These are phyloP conservation scores for Zonotrichia leucophrys DNA, from an alignment of 2,113 vertebrate genomes.

Conservation along the genomic window DNA sequence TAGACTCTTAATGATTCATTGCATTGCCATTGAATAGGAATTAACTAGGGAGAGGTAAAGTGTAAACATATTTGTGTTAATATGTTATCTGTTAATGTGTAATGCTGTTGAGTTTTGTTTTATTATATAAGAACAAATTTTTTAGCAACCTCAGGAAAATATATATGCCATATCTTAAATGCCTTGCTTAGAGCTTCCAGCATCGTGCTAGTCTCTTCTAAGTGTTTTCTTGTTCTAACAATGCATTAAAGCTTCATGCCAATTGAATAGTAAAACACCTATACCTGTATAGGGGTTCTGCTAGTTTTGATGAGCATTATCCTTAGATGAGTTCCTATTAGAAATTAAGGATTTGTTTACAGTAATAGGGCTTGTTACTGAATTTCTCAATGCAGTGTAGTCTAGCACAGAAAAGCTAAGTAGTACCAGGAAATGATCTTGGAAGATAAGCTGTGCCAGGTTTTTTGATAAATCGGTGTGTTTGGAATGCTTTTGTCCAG, in stretches of 20 bases:
- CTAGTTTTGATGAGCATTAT: not conserved
- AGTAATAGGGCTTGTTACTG: rapidly evolving
- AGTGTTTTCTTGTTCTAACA: not conserved
- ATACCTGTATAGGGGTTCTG: not conserved
- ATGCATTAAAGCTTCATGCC: not conserved
- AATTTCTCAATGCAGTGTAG: not conserved
- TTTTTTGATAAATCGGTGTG: not conserved
- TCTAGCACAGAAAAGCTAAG: not conserved
- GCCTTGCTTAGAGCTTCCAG: not conserved
- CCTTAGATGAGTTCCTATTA: not conserved
- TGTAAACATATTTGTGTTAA: not conserved
- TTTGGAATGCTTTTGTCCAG: not conserved
- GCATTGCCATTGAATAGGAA: not conserved
- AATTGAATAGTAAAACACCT: not conserved
- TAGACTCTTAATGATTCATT: not conserved
- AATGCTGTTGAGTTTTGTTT: not conserved
- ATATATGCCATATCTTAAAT: not conserved
- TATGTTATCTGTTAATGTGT: not conserved
- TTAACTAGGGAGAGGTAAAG: not conserved
- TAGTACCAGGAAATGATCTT: not conserved
- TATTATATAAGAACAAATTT: not conserved
- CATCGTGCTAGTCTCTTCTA: not conserved
- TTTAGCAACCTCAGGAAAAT: not conserved
- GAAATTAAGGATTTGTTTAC: not conserved
- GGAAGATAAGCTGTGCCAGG: not conserved